Base-by-base conservation (phyloP, 1,140 invertebrate species). In the Caenorhabditis briggsae region DNA sequence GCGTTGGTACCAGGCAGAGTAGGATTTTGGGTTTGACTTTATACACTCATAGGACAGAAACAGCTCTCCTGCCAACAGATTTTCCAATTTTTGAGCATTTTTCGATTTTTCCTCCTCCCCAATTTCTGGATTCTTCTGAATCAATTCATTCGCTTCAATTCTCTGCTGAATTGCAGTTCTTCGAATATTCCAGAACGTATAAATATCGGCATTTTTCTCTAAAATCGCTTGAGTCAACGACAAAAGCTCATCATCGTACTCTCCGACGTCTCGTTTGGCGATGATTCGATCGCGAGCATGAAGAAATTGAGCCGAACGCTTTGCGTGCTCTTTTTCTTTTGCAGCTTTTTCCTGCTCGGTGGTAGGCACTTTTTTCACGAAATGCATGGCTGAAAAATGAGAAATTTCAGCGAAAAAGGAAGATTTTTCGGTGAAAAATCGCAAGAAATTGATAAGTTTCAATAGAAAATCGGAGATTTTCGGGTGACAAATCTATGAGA, bases 181-280 rank as follows among this genome's bases (percentile, higher is more conserved):
- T 41, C 86, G 86, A 56, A 87, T 83, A 50, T 87, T 87, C 86
- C 86, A 87, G 53, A 87, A 84, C 8, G 86, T 87, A 33, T 78
- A 83, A 74, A 87, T 87, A 50, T 87, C 86, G 3, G 86, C 53
- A 59, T 87, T 87, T 25, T 87, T 87, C 20, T 53, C 59, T 7
- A 87, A 20, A 46, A 87, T 23, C 23, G 46, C 65, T 43, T 78
- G 58, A 48, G 58, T 83, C 41, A 87, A 33, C 11, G 46, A 43
- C 0, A 87, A 41, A 20, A 87, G 11, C 41, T 87, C 82, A 18
- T 87, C 86, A 33, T 87, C 86, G 18, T 43, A 84, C 33, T 87
- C 86, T 43, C 82, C 86, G 70, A 53, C 55, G 16, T 58, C 41
- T 20, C 70, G 55, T 61, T 87, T 87, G n/a, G 59, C 58, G 82